phyloP scores from a whole-genome alignment of 2,888 invertebrate species.

The Smittia sp. region DNA sequence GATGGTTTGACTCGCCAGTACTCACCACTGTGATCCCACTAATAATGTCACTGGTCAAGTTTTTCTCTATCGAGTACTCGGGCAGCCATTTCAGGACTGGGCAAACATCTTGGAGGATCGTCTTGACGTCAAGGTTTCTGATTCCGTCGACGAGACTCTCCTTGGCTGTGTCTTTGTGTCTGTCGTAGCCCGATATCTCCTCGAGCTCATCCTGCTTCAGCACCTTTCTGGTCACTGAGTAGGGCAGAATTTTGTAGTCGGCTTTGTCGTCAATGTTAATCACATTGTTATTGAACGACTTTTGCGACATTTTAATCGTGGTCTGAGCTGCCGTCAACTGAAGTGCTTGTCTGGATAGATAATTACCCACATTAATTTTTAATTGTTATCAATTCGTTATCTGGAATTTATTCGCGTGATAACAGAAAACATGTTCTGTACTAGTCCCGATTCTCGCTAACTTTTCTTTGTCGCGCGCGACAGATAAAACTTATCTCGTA shows the following conservation, averaged over 20 bases:
- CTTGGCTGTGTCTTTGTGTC: constrained; percentile 18
- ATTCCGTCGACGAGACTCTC: not conserved
- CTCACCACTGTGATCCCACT: constrained; percentile 76
- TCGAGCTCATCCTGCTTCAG: constrained; percentile 34
- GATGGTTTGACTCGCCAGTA: no score
- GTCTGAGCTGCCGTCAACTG: not conserved
- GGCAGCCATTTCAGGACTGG: constrained; percentile 65
- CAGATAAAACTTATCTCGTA: no score
- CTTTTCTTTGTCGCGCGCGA: no score
- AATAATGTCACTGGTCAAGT: constrained; percentile 68
- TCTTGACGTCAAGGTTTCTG: constrained; percentile 14
- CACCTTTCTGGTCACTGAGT: constrained; percentile 24
- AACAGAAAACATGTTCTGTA: no score
- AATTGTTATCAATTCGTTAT: not conserved
- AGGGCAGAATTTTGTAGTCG: constrained; percentile 4
- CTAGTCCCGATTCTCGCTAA: no score
- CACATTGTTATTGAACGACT: constrained; percentile 7
- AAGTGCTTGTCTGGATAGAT: constrained; percentile 1
- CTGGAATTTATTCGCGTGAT: no score
- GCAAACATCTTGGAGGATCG: constrained; percentile 47
- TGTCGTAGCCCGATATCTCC: constrained; percentile 12
- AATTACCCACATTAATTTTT: not conserved
- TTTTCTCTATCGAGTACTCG: constrained; percentile 59
- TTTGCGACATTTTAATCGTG: constrained; percentile 4
- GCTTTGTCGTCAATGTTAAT: not conserved